Percentiles rank a stretch among this genome's conserved stretches.
phyloP scores from a whole-genome alignment of 2,888 invertebrate genomes.

The Timema podura region DNA sequence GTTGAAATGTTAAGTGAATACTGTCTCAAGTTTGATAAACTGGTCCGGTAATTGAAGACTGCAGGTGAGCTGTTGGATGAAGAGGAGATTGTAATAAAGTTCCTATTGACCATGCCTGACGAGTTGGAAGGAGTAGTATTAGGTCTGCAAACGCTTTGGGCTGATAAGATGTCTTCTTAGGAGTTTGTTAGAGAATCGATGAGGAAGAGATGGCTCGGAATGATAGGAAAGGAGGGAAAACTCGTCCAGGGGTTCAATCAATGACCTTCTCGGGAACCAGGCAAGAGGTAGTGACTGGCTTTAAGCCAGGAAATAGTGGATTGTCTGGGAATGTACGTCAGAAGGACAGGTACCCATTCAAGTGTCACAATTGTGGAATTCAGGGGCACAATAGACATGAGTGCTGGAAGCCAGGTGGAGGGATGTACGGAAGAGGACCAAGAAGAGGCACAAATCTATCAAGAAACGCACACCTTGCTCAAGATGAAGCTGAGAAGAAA shows the following conservation, averaged over 20 bases:
- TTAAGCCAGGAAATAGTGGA: background rate
- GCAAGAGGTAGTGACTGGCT: background rate
- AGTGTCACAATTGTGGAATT: constrained; percentile 1
- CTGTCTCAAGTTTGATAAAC: background rate
- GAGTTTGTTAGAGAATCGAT: background rate
- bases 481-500: background rate
- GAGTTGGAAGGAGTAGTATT: background rate
- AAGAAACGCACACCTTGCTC: background rate
- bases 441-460: background rate
- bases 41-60: background rate
- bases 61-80: constrained; percentile 14
- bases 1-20: constrained; percentile 8
- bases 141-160: background rate
- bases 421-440: background rate
- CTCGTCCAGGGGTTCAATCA: background rate
- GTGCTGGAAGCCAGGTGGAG: background rate
- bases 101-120: constrained; percentile 2
- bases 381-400: background rate
- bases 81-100: constrained; percentile 4
- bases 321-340: background rate
- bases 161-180: no score
- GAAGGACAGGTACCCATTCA: background rate
- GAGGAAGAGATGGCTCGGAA: background rate
- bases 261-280: background rate
- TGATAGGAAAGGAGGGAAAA: background rate